These are phyloP conservation scores for Psylliodes chrysocephalus DNA, from an alignment of 2,888 invertebrate species.

Conservation along the genomic window DNA sequence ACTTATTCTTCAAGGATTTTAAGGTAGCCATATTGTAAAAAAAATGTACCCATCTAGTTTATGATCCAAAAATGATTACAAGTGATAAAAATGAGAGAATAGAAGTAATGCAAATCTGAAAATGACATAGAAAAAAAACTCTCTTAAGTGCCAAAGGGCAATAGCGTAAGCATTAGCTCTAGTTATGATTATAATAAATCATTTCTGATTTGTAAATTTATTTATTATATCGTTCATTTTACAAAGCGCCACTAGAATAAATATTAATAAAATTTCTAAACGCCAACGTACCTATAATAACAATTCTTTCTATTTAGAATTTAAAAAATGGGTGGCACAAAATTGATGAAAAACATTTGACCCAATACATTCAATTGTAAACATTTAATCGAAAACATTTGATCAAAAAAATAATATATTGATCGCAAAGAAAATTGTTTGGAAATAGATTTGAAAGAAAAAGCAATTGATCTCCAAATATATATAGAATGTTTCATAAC, in stretches of 20 bases:
- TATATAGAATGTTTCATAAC: too few relatives aligned
- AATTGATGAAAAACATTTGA: too few relatives aligned
- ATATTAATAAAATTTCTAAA: too few relatives aligned
- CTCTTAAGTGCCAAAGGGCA: slow-evolving; percentile 57
- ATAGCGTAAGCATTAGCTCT: slow-evolving; percentile 56
- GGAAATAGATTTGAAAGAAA: too few relatives aligned
- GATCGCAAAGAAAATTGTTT: too few relatives aligned
- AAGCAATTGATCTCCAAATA: too few relatives aligned
- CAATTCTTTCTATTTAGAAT: too few relatives aligned
- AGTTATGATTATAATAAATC: slow-evolving; percentile 34
- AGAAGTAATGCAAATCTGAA: slow-evolving; percentile 41
- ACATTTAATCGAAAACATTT: too few relatives aligned
- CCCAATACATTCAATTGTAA: too few relatives aligned
- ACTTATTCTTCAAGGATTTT: slow-evolving; percentile 12
- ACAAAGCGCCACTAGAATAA: neutral
- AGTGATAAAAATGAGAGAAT: slow-evolving; percentile 41
- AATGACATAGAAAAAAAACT: slow-evolving; percentile 38
- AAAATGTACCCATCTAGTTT: slow-evolving; percentile 36
- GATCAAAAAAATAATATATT: too few relatives aligned
- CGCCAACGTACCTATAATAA: neutral
- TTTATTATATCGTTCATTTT: slow-evolving; percentile 2
- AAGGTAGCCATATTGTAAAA: slow-evolving; percentile 34
- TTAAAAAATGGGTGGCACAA: too few relatives aligned
- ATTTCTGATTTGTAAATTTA: slow-evolving; percentile 9
- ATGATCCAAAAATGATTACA: slow-evolving; percentile 30